Base-by-base conservation (phyloP, 2,888 invertebrate genomes). In the Drosophila anomalata region DNA sequence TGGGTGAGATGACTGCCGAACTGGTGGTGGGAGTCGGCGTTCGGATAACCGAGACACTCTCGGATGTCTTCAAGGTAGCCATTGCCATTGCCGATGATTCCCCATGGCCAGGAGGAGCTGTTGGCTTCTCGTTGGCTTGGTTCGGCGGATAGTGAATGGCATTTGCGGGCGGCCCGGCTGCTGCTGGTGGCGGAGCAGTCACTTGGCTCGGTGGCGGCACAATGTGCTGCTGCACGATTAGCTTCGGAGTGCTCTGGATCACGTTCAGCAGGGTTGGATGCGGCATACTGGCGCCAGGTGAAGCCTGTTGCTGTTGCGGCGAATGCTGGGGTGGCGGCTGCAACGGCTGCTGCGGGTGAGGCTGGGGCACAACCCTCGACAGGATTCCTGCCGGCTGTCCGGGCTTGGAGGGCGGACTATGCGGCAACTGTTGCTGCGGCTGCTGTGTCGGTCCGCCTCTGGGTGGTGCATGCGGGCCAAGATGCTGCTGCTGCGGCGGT, bases 191-290 rank as follows among this genome's bases (percentile, higher is more conserved):
- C 52, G 59, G 14, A 52, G 54, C 31, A 51, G 65, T 42, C 39
- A 26, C 53, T n/a, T 65, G 66, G n/a, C 24, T 51, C 41, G 79
- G 67, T 12, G 79, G 48, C 7, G 77, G 57, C 46, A 89, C 78
- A 60, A 89, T 83, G 48, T 89, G 90, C 53, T 89, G 90, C 33
- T 86, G 87, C 24, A 87, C 89, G 67, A 89, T 79, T 24, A 87
- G 74, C 56, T 86, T 85, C 9, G 90, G 87, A 1, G 90, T 81
- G 86, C 80, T 77, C 79, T 91, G 76, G 87, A 91, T 70, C 68
- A 90, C 81, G 85, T 90, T 77, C 73, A 73, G 74, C 1, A 63
- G 36, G 4, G 70, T 12, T n/a, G 47, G 52, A 17, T 42, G 59
- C 22, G 50, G 22, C n/a, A 50, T 88, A 36, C 70, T 29, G 65